Conservation (phyloP, 2,888 invertebrate genomes). For the Limnephilus auricula region DNA sequence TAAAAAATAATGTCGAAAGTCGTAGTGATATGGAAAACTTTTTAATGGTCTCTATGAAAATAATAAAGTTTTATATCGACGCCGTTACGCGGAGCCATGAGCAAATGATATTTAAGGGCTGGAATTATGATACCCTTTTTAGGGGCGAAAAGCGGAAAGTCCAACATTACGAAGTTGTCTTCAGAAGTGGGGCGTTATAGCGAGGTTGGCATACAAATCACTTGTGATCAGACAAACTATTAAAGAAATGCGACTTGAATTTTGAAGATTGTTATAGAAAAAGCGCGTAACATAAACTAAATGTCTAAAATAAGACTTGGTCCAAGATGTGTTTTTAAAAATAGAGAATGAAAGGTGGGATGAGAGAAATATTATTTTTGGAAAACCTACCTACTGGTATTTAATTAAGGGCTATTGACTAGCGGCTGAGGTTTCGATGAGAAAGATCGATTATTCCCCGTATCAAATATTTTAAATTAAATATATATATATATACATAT, state of each 20-base stretch:
- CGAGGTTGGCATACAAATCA: not conserved
- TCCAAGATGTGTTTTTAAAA: too few relatives aligned
- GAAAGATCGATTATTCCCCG: too few relatives aligned
- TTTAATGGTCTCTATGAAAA: slow-evolving; percentile 57
- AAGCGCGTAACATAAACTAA: not conserved
- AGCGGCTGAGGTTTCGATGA: too few relatives aligned
- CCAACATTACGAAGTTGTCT: not conserved
- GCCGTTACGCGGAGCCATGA: slow-evolving; percentile 39
- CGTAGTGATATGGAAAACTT: slow-evolving; percentile 59
- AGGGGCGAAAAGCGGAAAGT: not conserved
- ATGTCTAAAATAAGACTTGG: too few relatives aligned
- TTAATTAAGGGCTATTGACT: too few relatives aligned
- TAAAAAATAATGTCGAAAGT: slow-evolving; percentile 9
- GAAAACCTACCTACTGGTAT: too few relatives aligned
- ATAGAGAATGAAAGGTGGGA: too few relatives aligned
- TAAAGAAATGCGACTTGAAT: not conserved
- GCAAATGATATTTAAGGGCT: slow-evolving; percentile 31
- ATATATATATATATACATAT: too few relatives aligned
- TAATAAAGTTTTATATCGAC: slow-evolving; percentile 57
- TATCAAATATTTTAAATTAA: too few relatives aligned
- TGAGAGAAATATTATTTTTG: too few relatives aligned
- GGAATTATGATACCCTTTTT: slow-evolving; percentile 17
- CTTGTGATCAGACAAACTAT: not conserved
- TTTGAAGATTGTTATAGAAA: not conserved
- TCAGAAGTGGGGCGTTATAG: not conserved